phyloP scores from a whole-genome alignment of 2,797 vertebrate genomes.

The Furcifer pardalis region DNA sequence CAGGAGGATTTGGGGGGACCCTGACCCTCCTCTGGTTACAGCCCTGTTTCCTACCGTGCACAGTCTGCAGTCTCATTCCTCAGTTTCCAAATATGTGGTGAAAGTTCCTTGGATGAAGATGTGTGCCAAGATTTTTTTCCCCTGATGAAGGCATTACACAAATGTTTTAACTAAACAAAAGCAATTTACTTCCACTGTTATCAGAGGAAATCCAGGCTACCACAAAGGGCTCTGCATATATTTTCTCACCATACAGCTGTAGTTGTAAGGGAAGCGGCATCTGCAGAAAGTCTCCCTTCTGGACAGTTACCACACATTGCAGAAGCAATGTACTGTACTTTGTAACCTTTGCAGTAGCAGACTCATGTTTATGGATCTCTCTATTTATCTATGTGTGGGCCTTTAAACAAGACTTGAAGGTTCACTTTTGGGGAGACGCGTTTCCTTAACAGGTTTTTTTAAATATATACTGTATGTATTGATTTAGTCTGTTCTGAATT shows the following conservation, averaged over 20 bases:
- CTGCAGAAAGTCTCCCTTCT: not conserved
- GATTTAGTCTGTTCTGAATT: not conserved
- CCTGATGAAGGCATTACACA: not conserved
- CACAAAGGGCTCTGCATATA: no score
- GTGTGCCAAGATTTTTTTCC: not conserved
- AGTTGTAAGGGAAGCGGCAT: not conserved
- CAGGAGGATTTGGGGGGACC: no score
- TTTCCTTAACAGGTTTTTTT: not conserved
- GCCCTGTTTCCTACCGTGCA: no score
- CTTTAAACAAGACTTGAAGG: not conserved
- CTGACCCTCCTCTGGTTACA: no score
- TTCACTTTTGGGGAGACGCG: not conserved
- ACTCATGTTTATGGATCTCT: not conserved
- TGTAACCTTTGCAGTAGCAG: not conserved
- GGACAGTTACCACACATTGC: not conserved
- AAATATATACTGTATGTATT: not conserved
- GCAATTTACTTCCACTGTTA: not conserved
- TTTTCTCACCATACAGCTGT: not conserved
- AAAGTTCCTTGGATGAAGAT: not conserved
- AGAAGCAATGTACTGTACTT: not conserved
- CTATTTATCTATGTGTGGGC: not conserved
- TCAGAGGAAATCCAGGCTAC: no score
- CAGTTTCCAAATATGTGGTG: not conserved
- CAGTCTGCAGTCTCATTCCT: not conserved
- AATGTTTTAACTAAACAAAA: not conserved